These are phyloP conservation scores for Hirtodrosophila alboralis DNA, from an alignment of 2,888 invertebrate genomes.

Conservation along the genomic window DNA sequence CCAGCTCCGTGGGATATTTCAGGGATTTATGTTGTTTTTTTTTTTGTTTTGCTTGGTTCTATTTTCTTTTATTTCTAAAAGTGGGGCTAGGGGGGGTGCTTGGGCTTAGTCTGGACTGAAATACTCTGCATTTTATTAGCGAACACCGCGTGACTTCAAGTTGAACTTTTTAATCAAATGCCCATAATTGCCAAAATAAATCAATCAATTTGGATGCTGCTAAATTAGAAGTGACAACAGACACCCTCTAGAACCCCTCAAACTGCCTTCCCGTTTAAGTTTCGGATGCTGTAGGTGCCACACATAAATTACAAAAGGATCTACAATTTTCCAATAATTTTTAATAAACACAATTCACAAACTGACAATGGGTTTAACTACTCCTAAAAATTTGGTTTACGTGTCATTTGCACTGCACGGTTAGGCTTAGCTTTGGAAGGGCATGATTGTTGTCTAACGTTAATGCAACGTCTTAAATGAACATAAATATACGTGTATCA, in stretches of 20 bases:
- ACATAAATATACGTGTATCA: conserved; percentile 62
- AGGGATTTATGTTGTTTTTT: conserved; percentile 77
- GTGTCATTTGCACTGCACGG: conserved; percentile 51
- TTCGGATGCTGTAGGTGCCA: conserved; percentile 18
- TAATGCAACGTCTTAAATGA: conserved; percentile 56
- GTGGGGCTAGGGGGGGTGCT: conserved; percentile 5
- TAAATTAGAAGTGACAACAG: conserved; percentile 75
- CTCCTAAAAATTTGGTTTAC: conserved; percentile 63
- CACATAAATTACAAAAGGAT: conserved; percentile 52
- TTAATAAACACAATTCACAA: conserved; percentile 34
- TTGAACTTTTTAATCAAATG: conserved; percentile 80
- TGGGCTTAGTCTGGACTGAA: conserved; percentile 23
- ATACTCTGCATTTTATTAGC: conserved; percentile 72
- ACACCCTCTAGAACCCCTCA: conserved; percentile 4
- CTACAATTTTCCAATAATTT: conserved; percentile 27
- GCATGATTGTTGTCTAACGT: conserved; percentile 26
- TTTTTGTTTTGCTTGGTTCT: conserved; percentile 20
- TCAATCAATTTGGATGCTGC: conserved; percentile 75
- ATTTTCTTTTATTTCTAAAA: conserved; percentile 30
- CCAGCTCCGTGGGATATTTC: conserved; percentile 78
- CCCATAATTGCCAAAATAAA: conserved; percentile 80
- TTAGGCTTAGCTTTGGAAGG: conserved; percentile 8
- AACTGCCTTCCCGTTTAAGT: background rate
- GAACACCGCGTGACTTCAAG: conserved; percentile 69
- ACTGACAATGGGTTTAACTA: conserved; percentile 14